Conservation (phyloP, 1,140 invertebrate genomes). For the Eulimnadia texana region DNA sequence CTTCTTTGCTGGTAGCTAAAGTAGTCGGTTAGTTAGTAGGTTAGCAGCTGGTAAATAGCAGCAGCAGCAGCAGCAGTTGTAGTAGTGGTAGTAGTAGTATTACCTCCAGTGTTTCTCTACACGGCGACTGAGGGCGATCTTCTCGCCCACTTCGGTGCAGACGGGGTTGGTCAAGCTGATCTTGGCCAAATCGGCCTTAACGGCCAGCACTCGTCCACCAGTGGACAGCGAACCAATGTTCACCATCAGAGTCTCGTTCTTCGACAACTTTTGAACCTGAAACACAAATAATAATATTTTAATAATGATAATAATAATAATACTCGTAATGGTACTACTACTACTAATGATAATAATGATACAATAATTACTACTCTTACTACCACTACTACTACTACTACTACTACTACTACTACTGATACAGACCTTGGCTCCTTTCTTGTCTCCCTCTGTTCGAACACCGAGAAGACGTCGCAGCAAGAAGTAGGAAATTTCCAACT, state of each 20-base stretch:
- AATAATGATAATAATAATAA: too few relatives aligned
- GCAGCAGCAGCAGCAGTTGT: too few relatives aligned
- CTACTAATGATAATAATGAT: too few relatives aligned
- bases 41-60: too few relatives aligned
- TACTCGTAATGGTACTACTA: too few relatives aligned
- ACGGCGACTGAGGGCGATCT: conserved; percentile 91
- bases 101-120: conserved; percentile 99
- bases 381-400: too few relatives aligned
- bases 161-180: conserved; percentile 94
- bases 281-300: conserved; percentile 15
- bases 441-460: conserved; percentile 95
- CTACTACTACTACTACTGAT: too few relatives aligned
- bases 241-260: conserved; percentile 83
- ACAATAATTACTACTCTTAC: too few relatives aligned
- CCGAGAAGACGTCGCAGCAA: conserved; percentile 86
- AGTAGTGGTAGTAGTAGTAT: conserved; percentile 19
- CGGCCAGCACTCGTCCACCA: conserved; percentile 87
- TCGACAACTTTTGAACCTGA: conserved; percentile 71
- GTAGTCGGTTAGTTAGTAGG: too few relatives aligned
- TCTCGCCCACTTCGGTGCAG: conserved; percentile 96
- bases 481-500: conserved; percentile 97
- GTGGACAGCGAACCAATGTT: conserved; percentile 99
- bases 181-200: conserved; percentile 94
- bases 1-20: too few relatives aligned
- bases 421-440: conserved; percentile 92